phyloP scores from a whole-genome alignment of 2,113 vertebrate species.

The Python bivittatus region DNA sequence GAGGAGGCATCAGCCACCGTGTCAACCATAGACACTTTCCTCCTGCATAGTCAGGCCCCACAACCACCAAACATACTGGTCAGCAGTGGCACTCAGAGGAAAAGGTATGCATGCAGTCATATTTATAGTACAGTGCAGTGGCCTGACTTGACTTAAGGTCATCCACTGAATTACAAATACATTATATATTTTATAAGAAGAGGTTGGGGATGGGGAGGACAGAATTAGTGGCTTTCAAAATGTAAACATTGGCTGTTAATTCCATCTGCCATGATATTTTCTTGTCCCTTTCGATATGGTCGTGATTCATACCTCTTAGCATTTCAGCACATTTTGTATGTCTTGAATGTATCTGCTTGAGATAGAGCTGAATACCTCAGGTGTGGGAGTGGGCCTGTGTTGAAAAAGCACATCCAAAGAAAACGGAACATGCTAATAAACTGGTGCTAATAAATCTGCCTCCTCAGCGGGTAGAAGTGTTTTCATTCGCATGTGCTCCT shows the following conservation, averaged over 20 bases:
- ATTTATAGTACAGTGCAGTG: conserved; percentile 75
- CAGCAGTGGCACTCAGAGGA: conserved; percentile 81
- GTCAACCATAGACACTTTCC: conserved; percentile 80
- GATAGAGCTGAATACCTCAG: conserved; percentile 5
- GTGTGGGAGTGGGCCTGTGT: conserved; percentile 38
- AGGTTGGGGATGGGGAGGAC: conserved; percentile 43
- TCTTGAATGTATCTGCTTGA: conserved; percentile 61
- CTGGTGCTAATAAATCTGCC: conserved; percentile 36
- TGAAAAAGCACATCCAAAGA: conserved; percentile 48
- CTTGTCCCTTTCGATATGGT: conserved; percentile 49
- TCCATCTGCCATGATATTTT: conserved; percentile 55
- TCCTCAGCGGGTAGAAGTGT: conserved; percentile 41
- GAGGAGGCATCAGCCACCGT: conserved; percentile 74
- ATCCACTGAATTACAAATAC: conserved; percentile 58
- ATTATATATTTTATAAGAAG: conserved; percentile 46
- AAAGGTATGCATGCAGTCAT: conserved; percentile 79
- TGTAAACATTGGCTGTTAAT: conserved; percentile 56
- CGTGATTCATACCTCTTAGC: conserved; percentile 61
- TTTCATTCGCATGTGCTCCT: conserved; percentile 54
- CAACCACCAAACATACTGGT: conserved; percentile 76
- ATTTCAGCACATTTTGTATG: conserved; percentile 61
- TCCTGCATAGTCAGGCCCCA: conserved; percentile 79
- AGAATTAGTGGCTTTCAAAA: conserved; percentile 39
- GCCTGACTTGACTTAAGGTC: conserved; percentile 68
- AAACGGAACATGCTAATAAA: conserved; percentile 41